A percentile compares a stretch with the other conserved stretches of the same genome.
These are phyloP conservation scores for Cheilosia vulpina DNA, from an alignment of 2,888 invertebrate genomes.

Conservation along the genomic window DNA sequence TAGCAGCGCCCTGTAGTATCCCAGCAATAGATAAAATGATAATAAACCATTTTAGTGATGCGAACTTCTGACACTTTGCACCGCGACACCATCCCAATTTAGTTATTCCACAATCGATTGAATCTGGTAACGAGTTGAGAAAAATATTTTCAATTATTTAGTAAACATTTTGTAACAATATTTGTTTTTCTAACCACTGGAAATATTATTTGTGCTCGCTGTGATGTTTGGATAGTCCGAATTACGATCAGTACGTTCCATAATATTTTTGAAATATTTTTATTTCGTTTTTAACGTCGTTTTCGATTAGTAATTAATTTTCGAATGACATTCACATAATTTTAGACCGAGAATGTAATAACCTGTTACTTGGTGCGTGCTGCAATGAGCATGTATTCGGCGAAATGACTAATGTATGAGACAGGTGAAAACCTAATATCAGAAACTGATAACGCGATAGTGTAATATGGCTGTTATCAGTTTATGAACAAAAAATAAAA, in stretches of 20 bases:
- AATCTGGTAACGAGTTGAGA: slow-evolving; percentile 78
- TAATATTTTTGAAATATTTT: not conserved
- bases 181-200: slow-evolving; percentile 75
- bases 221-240: slow-evolving; percentile 71
- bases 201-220: slow-evolving; percentile 78
- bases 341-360: slow-evolving; percentile 13
- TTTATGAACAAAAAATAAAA: slow-evolving; percentile 42
- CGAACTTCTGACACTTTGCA: slow-evolving; percentile 83
- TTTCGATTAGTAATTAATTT: slow-evolving; percentile 23
- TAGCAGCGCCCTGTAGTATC: slow-evolving; percentile 83
- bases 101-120: slow-evolving; percentile 84
- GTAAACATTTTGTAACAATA: not conserved
- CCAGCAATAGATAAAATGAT: slow-evolving; percentile 81
- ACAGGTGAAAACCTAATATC: slow-evolving; percentile 66
- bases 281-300: slow-evolving; percentile 11
- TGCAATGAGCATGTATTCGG: slow-evolving; percentile 46
- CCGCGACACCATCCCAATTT: slow-evolving; percentile 84
- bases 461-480: slow-evolving; percentile 66
- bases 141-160: slow-evolving; percentile 5
- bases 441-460: slow-evolving; percentile 66
- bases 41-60: slow-evolving; percentile 84
- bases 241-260: slow-evolving; percentile 39
- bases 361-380: slow-evolving; percentile 20
- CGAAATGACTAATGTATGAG: slow-evolving; percentile 60
- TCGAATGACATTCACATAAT: slow-evolving; percentile 23